These are phyloP conservation scores for Eclectus roratus DNA, from an alignment of 2,113 vertebrate species.

Conservation along the genomic window DNA sequence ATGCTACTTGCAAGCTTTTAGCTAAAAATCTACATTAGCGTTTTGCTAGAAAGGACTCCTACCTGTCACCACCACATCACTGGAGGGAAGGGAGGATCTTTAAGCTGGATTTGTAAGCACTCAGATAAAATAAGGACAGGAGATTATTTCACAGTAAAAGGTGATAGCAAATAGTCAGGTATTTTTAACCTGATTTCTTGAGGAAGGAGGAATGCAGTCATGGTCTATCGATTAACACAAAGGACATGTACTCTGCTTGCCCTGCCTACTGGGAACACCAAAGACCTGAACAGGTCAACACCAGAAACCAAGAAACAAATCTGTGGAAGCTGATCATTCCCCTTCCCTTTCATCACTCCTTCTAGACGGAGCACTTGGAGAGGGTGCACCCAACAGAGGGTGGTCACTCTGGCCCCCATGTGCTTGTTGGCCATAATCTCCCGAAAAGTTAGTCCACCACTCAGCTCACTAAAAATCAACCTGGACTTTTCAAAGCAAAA, in stretches of 20 bases:
- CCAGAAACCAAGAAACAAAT: neutral
- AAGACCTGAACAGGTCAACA: neutral
- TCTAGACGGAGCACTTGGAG: neutral
- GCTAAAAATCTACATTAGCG: neutral
- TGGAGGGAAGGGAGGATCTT: neutral
- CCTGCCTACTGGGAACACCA: neutral
- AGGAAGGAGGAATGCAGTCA: neutral
- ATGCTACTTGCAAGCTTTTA: neutral
- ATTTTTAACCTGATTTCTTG: neutral
- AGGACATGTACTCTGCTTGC: neutral
- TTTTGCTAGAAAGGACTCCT: neutral
- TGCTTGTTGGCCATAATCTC: neutral
- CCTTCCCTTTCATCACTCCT: neutral
- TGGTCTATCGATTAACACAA: rapidly evolving
- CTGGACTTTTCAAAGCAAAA: neutral
- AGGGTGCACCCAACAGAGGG: neutral
- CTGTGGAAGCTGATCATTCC: neutral
- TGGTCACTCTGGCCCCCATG: neutral
- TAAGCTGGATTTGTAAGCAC: neutral
- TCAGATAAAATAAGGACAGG: neutral
- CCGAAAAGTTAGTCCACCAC: neutral
- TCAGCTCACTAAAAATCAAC: neutral
- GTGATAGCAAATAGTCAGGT: neutral
- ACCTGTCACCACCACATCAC: neutral
- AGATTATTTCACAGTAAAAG: neutral